Conservation (phyloP, 2,888 invertebrate species). For the Hermaeophaga mercurialis region DNA sequence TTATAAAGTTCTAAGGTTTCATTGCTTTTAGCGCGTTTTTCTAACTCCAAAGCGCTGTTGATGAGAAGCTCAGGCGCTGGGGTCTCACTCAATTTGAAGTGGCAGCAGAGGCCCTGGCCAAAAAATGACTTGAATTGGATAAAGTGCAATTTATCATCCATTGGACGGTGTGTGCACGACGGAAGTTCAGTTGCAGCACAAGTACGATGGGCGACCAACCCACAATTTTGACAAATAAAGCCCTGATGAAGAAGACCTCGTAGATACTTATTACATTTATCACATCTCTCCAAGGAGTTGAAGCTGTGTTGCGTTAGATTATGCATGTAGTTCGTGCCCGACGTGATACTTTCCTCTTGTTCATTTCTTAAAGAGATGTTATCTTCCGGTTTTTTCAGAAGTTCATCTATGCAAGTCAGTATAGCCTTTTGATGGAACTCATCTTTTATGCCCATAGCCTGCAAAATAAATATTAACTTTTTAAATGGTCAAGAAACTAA, state of each 20-base stretch:
- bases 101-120: conserved; percentile 67
- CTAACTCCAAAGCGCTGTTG: conserved; percentile 66
- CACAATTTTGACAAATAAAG: conserved; percentile 74
- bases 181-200: conserved; percentile 70
- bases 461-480: conserved; percentile 31
- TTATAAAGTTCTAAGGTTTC: conserved; percentile 67
- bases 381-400: conserved; percentile 56
- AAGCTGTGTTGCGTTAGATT: conserved; percentile 69
- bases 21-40: conserved; percentile 61
- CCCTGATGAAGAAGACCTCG: conserved; percentile 74
- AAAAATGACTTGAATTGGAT: conserved; percentile 59
- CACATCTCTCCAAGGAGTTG: conserved; percentile 70
- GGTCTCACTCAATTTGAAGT: conserved; percentile 63
- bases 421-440: conserved; percentile 74
- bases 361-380: conserved; percentile 32
- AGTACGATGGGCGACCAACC: conserved; percentile 71
- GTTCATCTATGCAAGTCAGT: conserved; percentile 70
- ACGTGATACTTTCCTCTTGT: conserved; percentile 23
- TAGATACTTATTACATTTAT: conserved; percentile 74
- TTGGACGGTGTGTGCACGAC: conserved; percentile 51
- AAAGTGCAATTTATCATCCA: conserved; percentile 49
- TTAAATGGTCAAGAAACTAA: not conserved
- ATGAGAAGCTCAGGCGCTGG: conserved; percentile 63
- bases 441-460: conserved; percentile 78
- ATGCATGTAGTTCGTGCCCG: conserved; percentile 45